Percentiles rank a stretch among this genome's conserved stretches.
Conservation (phyloP, 2,888 invertebrate species). For the Yponomeuta malinellus region DNA sequence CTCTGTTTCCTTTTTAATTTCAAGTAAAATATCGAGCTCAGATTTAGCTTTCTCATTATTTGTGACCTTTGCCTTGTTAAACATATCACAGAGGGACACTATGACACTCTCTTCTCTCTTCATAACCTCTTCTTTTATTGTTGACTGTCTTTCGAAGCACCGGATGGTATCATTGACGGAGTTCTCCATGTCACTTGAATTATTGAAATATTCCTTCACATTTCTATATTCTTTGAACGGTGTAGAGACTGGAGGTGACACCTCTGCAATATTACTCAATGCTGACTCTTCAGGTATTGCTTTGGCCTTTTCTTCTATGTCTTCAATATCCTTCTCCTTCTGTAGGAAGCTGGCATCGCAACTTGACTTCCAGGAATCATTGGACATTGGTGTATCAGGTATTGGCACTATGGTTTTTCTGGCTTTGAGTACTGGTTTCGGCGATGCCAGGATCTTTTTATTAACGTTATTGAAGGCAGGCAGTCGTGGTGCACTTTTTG, state of each 20-base stretch:
- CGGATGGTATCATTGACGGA: slow-evolving; percentile 52
- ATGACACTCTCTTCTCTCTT: slow-evolving; percentile 56
- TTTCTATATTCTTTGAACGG: slow-evolving; percentile 58
- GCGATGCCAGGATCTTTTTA: neutral
- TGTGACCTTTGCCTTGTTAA: slow-evolving; percentile 49
- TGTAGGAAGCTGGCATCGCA: slow-evolving; percentile 59
- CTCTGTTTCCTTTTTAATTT: slow-evolving; percentile 43
- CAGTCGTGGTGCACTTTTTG: neutral
- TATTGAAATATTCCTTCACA: slow-evolving; percentile 48
- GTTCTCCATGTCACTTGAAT: slow-evolving; percentile 43
- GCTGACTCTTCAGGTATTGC: slow-evolving; percentile 33
- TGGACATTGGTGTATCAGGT: slow-evolving; percentile 46
- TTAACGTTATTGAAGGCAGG: neutral
- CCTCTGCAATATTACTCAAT: slow-evolving; percentile 45
- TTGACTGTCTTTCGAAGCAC: slow-evolving; percentile 45
- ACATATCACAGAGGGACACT: slow-evolving; percentile 52
- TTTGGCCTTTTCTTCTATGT: slow-evolving; percentile 39
- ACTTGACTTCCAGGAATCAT: slow-evolving; percentile 53
- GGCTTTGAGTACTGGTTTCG: slow-evolving; percentile 4
- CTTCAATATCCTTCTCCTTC: slow-evolving; percentile 55
- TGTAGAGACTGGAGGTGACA: slow-evolving; percentile 53
- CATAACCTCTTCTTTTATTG: slow-evolving; percentile 28
- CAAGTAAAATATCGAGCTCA: slow-evolving; percentile 42
- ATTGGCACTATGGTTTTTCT: slow-evolving; percentile 18
- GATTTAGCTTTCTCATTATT: slow-evolving; percentile 28